These are phyloP conservation scores for Percina caprodes DNA, from an alignment of 2,113 vertebrate species.

Conservation along the genomic window DNA sequence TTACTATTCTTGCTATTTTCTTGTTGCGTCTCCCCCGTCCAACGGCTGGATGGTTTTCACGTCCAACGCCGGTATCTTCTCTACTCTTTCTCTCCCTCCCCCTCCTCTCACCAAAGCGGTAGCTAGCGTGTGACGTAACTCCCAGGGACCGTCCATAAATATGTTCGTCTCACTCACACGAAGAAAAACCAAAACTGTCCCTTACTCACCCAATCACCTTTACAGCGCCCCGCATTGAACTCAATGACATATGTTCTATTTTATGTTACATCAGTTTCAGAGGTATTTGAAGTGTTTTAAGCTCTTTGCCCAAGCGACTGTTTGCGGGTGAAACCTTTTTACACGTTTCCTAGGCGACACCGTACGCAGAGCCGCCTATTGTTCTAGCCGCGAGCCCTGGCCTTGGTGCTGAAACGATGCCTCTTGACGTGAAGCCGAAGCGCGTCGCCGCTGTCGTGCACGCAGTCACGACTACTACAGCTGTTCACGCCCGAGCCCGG, in stretches of 20 bases:
- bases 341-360: conserved; percentile 61
- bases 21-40: conserved; percentile 47
- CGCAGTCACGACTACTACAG: conserved; percentile 78
- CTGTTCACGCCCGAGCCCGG: conserved; percentile 68
- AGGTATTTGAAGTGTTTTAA: not conserved
- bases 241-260: rapidly evolving
- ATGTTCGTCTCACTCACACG: not conserved
- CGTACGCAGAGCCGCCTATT: conserved; percentile 78
- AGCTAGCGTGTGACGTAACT: conserved; percentile 78
- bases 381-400: conserved; percentile 84
- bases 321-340: conserved; percentile 37
- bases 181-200: not conserved
- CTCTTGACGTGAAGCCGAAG: conserved; percentile 59
- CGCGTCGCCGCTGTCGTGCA: conserved; percentile 63
- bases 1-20: not conserved
- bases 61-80: conserved; percentile 70
- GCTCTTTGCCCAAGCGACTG: not conserved
- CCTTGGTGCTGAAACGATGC: conserved; percentile 85
- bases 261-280: not conserved
- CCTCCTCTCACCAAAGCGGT: conserved; percentile 54
- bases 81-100: conserved; percentile 56
- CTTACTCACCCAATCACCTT: rapidly evolving
- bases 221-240: rapidly evolving
- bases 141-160: conserved; percentile 62
- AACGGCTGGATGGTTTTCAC: conserved; percentile 59